Conservation (phyloP, 2,888 invertebrate genomes). For the Cenopis cana region DNA sequence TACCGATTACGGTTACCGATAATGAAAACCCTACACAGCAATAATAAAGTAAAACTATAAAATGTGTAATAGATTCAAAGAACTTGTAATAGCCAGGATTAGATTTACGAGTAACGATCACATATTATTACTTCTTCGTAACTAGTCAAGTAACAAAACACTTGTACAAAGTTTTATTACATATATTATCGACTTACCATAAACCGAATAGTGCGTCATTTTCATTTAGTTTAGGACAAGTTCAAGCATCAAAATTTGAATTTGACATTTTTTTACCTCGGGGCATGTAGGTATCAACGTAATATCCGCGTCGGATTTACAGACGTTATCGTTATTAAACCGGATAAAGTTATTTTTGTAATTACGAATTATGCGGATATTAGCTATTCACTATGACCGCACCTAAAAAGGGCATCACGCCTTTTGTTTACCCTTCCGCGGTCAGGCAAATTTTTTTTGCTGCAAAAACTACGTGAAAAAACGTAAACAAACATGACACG, state of each 20-base stretch:
- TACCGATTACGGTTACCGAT: not conserved
- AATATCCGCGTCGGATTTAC: too few relatives aligned
- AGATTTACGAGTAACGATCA: not conserved
- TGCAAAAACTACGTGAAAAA: constrained; percentile 23
- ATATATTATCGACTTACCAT: too few relatives aligned
- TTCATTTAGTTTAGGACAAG: too few relatives aligned
- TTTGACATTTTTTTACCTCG: too few relatives aligned
- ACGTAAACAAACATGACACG: constrained; percentile 27
- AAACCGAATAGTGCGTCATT: too few relatives aligned
- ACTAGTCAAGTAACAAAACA: not conserved
- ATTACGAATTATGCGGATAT: not conserved
- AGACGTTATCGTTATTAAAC: not conserved
- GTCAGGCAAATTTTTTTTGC: too few relatives aligned
- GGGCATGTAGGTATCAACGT: too few relatives aligned
- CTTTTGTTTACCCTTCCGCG: constrained; percentile 7
- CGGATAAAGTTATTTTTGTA: not conserved
- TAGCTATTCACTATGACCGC: not conserved
- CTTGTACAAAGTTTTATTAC: too few relatives aligned
- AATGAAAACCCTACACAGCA: constrained; percentile 1
- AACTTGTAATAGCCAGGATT: not conserved
- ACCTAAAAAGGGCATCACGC: not conserved
- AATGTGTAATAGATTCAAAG: not conserved
- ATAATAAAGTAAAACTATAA: constrained; percentile 11
- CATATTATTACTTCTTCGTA: not conserved
- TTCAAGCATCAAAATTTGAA: too few relatives aligned